These are phyloP conservation scores for Heterotilapia buettikoferi DNA, from an alignment of 2,113 vertebrate species.

Conservation along the genomic window DNA sequence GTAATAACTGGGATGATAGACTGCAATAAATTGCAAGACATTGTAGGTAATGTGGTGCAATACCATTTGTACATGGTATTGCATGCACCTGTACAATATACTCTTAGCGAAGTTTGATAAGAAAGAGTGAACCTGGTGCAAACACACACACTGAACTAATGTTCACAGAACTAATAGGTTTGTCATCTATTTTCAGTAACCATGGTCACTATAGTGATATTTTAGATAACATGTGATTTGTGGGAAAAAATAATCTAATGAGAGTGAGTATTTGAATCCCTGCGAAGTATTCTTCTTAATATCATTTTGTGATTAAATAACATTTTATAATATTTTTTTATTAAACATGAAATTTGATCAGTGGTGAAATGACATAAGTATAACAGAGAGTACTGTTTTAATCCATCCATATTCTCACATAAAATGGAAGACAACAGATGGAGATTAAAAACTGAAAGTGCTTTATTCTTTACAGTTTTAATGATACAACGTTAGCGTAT, in stretches of 20 bases:
- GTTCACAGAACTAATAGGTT: not conserved
- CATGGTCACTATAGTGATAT: constrained; percentile 1
- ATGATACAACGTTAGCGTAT: not conserved
- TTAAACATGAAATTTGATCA: not conserved
- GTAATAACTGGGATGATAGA: not conserved
- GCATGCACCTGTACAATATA: not conserved
- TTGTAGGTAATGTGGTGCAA: not conserved
- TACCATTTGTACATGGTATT: not conserved
- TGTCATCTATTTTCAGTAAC: not conserved
- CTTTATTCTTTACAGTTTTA: not conserved
- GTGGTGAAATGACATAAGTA: not conserved
- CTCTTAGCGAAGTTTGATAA: not conserved
- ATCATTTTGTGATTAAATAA: not conserved
- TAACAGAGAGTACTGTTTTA: not conserved
- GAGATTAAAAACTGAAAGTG: not conserved
- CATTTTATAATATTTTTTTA: not conserved
- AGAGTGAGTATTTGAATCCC: not conserved
- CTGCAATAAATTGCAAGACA: not conserved
- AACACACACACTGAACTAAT: not conserved
- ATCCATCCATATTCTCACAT: not conserved
- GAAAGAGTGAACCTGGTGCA: not conserved
- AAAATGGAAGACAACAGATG: not conserved
- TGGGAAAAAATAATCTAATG: not conserved
- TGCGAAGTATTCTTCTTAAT: not conserved
- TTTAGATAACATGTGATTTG: not conserved